Conservation (phyloP, 2,888 invertebrate genomes). For the Gordius sp. region DNA sequence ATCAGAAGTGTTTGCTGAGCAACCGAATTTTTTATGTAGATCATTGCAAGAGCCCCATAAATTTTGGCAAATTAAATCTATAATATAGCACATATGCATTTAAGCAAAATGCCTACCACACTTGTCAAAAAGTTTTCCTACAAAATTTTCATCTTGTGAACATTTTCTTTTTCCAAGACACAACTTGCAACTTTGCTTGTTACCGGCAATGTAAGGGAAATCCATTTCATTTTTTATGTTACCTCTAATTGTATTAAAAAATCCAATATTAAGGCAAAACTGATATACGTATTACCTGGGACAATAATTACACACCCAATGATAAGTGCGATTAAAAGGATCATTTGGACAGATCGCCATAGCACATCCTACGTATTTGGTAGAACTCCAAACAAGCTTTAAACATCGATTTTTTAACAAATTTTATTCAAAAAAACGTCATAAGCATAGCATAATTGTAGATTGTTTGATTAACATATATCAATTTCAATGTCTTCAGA, state of each 20-base stretch:
- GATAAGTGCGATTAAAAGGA: not conserved
- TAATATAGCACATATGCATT: not conserved
- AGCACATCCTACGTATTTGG: constrained; percentile 14
- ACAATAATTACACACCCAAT: constrained; percentile 15
- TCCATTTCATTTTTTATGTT: not conserved
- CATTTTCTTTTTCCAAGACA: not conserved
- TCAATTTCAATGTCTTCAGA: too few species aligned
- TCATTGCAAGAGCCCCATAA: constrained; percentile 5
- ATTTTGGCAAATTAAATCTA: constrained; percentile 13
- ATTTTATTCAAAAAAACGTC: not conserved
- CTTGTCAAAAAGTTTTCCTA: constrained; percentile 10
- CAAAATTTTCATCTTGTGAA: not conserved
- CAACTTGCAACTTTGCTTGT: not conserved
- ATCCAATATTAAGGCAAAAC: constrained; percentile 1
- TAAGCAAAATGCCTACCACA: constrained; percentile 1
- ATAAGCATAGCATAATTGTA: not conserved
- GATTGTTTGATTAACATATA: too few species aligned
- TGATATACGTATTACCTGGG: constrained; percentile 8
- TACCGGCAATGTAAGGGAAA: constrained; percentile 1
- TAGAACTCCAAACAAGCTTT: constrained; percentile 13
- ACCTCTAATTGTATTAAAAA: not conserved
- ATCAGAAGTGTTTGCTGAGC: not conserved
- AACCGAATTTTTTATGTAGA: not conserved
- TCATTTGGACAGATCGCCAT: constrained; percentile 6
- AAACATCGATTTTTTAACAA: not conserved